Conservation (phyloP, 2,888 invertebrate species). For the Amblyjoppa fuscipennis region DNA sequence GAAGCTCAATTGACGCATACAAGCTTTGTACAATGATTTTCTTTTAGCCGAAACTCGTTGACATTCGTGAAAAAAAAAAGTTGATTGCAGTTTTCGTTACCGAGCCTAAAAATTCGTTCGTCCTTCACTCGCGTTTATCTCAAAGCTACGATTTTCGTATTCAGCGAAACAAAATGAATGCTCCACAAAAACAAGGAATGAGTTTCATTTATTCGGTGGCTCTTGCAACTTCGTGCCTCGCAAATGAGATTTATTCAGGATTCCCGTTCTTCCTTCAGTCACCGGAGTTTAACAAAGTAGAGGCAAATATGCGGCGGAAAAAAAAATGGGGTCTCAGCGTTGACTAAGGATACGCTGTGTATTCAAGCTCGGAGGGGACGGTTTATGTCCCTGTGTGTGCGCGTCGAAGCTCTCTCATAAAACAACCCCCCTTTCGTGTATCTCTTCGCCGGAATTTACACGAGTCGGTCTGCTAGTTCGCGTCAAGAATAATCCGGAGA, state of each 20-base stretch:
- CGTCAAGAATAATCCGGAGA: neutral
- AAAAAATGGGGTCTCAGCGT: neutral
- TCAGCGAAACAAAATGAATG: neutral
- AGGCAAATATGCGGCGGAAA: conserved; percentile 1
- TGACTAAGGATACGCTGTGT: neutral
- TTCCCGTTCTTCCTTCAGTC: neutral
- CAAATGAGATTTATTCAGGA: conserved; percentile 24
- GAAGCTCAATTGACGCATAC: too few relatives aligned
- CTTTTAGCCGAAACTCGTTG: too few relatives aligned
- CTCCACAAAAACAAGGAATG: neutral
- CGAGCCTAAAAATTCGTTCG: neutral
- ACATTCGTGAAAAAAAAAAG: too few relatives aligned
- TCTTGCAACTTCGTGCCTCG: neutral
- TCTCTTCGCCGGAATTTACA: neutral
- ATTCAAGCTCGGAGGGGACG: neutral
- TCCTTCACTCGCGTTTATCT: too few relatives aligned
- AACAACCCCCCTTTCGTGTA: neutral
- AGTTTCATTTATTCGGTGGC: neutral
- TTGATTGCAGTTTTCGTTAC: neutral
- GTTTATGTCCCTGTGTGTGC: neutral
- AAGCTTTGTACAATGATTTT: neutral
- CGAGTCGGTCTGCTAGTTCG: neutral
- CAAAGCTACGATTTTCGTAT: too few relatives aligned
- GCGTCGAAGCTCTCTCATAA: neutral
- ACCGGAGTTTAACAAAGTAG: conserved; percentile 10